These are phyloP conservation scores for Clarias batrachus DNA, from an alignment of 2,113 vertebrate genomes.

Conservation along the genomic window DNA sequence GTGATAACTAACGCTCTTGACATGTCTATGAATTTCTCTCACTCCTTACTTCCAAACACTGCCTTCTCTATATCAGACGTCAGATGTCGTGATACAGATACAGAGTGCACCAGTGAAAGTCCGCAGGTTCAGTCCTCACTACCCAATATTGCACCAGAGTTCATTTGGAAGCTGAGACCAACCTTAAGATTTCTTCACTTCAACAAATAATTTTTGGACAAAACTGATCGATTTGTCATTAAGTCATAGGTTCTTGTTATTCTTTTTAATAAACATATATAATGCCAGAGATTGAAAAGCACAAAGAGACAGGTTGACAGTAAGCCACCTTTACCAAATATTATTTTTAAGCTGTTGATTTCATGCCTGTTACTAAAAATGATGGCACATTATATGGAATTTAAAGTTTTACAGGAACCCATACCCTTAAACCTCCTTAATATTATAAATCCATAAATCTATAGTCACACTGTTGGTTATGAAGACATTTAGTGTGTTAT, in stretches of 20 bases:
- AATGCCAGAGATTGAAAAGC: not conserved
- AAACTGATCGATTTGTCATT: not conserved
- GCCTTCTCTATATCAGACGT: too few relatives aligned
- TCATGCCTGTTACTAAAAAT: not conserved
- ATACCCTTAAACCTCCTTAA: not conserved
- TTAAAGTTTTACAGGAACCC: not conserved
- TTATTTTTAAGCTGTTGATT: not conserved
- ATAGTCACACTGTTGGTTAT: not conserved
- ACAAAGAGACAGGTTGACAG: not conserved
- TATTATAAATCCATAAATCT: not conserved
- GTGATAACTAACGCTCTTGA: too few relatives aligned
- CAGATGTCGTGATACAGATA: too few relatives aligned
- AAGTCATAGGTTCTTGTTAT: not conserved
- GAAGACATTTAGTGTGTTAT: not conserved
- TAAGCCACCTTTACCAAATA: not conserved
- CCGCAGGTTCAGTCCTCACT: too few relatives aligned
- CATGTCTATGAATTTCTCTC: too few relatives aligned
- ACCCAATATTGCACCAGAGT: too few relatives aligned
- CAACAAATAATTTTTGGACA: not conserved
- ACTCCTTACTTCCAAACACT: too few relatives aligned
- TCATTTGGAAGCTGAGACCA: too few relatives aligned
- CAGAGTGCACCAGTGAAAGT: too few relatives aligned
- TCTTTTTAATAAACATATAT: not conserved
- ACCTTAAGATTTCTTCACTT: not conserved
- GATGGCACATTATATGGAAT: not conserved